phyloP scores from a whole-genome alignment of 2,888 invertebrate genomes.

The Drosophila barbarae region DNA sequence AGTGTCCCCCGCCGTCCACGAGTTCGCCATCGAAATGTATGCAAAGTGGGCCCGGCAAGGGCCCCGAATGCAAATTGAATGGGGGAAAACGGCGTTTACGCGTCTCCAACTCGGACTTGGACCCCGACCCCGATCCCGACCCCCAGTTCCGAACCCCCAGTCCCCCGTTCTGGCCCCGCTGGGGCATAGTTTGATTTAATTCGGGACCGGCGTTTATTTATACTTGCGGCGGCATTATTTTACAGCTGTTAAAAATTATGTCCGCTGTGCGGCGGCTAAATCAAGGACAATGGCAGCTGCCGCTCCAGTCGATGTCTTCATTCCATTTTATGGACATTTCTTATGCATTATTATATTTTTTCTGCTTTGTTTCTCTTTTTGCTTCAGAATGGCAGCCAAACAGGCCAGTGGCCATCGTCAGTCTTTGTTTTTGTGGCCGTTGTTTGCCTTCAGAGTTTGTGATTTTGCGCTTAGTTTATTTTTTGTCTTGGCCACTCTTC shows the following conservation, averaged over 20 bases:
- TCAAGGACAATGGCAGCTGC: slow-evolving; percentile 52
- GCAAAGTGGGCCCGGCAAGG: slow-evolving; percentile 66
- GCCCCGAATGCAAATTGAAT: slow-evolving; percentile 74
- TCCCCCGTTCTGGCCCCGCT: slow-evolving; percentile 2
- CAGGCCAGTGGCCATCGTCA: slow-evolving; percentile 7
- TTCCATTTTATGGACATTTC: slow-evolving; percentile 46
- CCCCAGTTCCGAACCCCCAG: not conserved
- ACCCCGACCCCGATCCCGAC: not conserved
- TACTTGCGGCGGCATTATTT: slow-evolving; percentile 74
- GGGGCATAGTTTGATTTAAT: slow-evolving; percentile 69
- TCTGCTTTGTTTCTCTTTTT: slow-evolving; percentile 3
- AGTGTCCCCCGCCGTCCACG: slow-evolving; percentile 31
- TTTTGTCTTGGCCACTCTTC: slow-evolving; percentile 7
- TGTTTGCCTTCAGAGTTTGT: slow-evolving; percentile 25
- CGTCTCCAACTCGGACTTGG: slow-evolving; percentile 47
- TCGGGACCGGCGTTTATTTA: slow-evolving; percentile 60
- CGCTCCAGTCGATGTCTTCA: slow-evolving; percentile 35
- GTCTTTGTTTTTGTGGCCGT: slow-evolving; percentile 12
- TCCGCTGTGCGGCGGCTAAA: slow-evolving; percentile 40
- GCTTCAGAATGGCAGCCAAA: slow-evolving; percentile 1
- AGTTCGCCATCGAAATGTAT: slow-evolving; percentile 54
- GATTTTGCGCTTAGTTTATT: slow-evolving; percentile 34
- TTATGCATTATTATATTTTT: slow-evolving; percentile 41
- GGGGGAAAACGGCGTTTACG: slow-evolving; percentile 72
- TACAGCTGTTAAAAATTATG: slow-evolving; percentile 73